These are phyloP conservation scores for Epistrophe grossulariae DNA, from an alignment of 2,888 invertebrate genomes.

Conservation along the genomic window DNA sequence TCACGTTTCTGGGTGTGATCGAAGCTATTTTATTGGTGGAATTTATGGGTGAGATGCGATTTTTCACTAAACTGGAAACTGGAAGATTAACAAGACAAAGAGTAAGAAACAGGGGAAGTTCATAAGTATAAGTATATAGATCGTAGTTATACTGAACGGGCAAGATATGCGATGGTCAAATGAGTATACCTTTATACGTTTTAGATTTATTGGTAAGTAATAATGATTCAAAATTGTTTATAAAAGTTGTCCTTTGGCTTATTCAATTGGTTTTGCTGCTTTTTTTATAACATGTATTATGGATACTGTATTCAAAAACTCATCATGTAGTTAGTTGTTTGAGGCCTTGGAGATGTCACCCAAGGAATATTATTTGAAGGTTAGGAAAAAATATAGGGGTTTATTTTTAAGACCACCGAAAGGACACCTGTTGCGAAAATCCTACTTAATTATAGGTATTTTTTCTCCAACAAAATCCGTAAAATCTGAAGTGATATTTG, in stretches of 20 bases:
- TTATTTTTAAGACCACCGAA: too few species aligned
- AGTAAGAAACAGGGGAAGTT: constrained; percentile 19
- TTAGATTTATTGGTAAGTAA: constrained; percentile 26
- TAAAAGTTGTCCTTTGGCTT: background rate
- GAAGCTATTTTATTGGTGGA: constrained; percentile 81
- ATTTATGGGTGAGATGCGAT: constrained; percentile 78
- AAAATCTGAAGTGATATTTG: too few species aligned
- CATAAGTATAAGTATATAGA: background rate
- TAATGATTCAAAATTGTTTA: constrained; percentile 9
- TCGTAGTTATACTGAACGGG: background rate
- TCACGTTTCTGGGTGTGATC: constrained; percentile 82
- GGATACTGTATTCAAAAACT: too few species aligned
- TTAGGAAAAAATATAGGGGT: too few species aligned
- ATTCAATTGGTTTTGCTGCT: too few species aligned
- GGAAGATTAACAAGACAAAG: constrained; percentile 66
- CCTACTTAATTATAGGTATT: too few species aligned
- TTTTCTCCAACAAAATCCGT: too few species aligned
- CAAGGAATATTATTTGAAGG: too few species aligned
- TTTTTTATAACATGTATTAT: too few species aligned
- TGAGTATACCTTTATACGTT: background rate
- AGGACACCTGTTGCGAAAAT: too few species aligned
- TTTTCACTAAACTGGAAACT: constrained; percentile 70
- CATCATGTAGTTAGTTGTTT: too few species aligned
- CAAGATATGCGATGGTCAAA: background rate
- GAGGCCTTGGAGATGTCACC: too few species aligned